Base-by-base conservation (phyloP, 1,140 invertebrate species). In the Drosophila ironensis region DNA sequence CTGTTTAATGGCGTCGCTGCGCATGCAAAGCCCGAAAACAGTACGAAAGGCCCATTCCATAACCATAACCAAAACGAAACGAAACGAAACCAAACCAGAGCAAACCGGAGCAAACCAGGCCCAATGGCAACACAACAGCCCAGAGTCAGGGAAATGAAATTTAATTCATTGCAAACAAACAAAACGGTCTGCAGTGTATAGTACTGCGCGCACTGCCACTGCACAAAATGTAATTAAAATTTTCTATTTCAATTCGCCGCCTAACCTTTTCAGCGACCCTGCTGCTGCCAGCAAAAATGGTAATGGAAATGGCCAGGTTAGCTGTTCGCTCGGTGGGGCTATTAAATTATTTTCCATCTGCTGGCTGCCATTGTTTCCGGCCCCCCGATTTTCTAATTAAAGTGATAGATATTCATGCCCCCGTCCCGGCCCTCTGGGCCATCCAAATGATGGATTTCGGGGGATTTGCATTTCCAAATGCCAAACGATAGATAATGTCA, bases 211-310 rank as follows among this genome's bases (percentile, higher is more conserved):
- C 67, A 56, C 38, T 61, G 60, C 64, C 44, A 56, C 37, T 86
- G 80, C 80, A 86, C 61, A 80, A 86, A 86, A 81, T 86, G 81
- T 86, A 86, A 86, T 86, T 86, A 86, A 84, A 86, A 86, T 86
- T 86, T 78, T 84, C 72, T 71, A 84, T 77, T 81, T 72, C 52
- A 66, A 72, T 84, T 86, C 50, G 66, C 27, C 50, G 66, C 27
- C 47, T 59, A 78, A 86, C 74, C 78, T 86, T 82, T 82, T 66
- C 54, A 46, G 33, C 28, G 56, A 70, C 52, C 68, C 52, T 63
- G 41, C n/a, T 44, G 33, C 41, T 5, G 5, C 30, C 7, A 12
- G 30, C 11, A 33, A 14, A 8, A 33, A 33, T 9, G 30, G 30
- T 33, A 22, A 24, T 48, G 30, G 6, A 24, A n/a, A 24, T 16